phyloP scores from a whole-genome alignment of 2,888 invertebrate species.

The Sclerodermus sp. region DNA sequence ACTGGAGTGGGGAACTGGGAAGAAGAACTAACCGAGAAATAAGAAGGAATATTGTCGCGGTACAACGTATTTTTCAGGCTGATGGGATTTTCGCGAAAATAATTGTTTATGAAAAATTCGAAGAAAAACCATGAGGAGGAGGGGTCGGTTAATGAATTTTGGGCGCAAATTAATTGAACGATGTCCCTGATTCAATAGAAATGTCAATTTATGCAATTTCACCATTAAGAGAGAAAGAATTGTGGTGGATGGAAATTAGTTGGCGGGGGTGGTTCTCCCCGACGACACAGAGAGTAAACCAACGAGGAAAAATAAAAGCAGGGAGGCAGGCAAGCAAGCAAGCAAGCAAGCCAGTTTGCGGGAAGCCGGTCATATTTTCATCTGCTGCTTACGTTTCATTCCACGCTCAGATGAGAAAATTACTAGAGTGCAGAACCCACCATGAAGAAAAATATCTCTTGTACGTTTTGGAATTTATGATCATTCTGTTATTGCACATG shows the following conservation, averaged over 20 bases:
- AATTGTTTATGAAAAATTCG: no score
- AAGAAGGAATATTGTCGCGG: no score
- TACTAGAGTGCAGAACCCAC: neutral
- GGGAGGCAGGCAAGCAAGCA: no score
- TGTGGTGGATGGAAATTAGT: slow-evolving; percentile 4
- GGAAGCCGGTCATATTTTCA: neutral
- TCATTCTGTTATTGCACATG: neutral
- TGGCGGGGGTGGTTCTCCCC: neutral
- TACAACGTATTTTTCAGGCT: no score
- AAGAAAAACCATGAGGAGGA: no score
- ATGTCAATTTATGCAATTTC: no score
- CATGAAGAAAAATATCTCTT: neutral
- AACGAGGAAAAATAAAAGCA: neutral
- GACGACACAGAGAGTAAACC: neutral
- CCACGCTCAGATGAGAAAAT: neutral
- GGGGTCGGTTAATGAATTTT: no score
- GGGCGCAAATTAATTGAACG: neutral
- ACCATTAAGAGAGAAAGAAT: no score
- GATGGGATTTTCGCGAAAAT: no score
- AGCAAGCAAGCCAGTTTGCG: neutral
- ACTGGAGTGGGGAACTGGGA: no score
- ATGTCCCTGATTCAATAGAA: no score
- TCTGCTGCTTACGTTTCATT: neutral
- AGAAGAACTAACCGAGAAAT: no score
- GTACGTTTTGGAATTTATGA: neutral